Evolutionary conservation across 2,888 invertebrate species (phyloP).

Genomic region (Netelia fuscicornis): DNA sequence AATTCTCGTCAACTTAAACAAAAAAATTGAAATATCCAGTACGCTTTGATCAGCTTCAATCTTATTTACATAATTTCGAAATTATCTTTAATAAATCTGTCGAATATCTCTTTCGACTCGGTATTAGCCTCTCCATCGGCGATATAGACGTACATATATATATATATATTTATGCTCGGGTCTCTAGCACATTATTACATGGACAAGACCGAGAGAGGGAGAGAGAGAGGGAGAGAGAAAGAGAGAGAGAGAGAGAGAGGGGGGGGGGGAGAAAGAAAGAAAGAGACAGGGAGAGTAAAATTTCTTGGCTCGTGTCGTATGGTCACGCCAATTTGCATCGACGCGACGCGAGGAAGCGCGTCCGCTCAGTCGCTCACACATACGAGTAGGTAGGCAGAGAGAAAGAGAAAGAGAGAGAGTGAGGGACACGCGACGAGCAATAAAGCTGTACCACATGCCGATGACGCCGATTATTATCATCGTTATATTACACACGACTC

Average conservation of each 20-base stretch:
- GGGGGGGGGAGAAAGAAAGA: constrained; percentile 4
- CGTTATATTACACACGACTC: constrained; percentile 66
- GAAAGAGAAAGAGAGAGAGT: constrained; percentile 29
- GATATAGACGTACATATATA: not conserved
- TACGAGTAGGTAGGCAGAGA: constrained; percentile 54
- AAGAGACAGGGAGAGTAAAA: constrained; percentile 35
- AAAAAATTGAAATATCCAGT: too few relatives aligned
- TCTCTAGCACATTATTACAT: constrained; percentile 38
- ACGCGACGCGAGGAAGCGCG: constrained; percentile 66
- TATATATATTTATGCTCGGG: not conserved
- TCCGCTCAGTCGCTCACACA: constrained; percentile 46
- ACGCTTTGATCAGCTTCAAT: not conserved
- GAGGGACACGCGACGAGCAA: constrained; percentile 54
- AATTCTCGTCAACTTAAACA: too few relatives aligned
- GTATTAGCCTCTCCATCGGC: not conserved
- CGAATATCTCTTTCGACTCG: constrained; percentile 19
- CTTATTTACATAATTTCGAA: constrained; percentile 26
- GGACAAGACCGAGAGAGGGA: not conserved
- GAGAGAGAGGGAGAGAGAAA: constrained; percentile 10
- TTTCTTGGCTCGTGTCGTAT: constrained; percentile 64
- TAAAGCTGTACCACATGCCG: constrained; percentile 64
- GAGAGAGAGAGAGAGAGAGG: not conserved
- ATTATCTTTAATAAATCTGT: constrained; percentile 22
- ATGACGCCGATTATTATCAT: constrained; percentile 68
- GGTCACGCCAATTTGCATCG: constrained; percentile 66